A percentile compares a stretch with the other conserved stretches of the same genome.
Evolutionary conservation across 2,797 vertebrate genomes (phyloP).

Genomic region (Gallinago solitaria): DNA sequence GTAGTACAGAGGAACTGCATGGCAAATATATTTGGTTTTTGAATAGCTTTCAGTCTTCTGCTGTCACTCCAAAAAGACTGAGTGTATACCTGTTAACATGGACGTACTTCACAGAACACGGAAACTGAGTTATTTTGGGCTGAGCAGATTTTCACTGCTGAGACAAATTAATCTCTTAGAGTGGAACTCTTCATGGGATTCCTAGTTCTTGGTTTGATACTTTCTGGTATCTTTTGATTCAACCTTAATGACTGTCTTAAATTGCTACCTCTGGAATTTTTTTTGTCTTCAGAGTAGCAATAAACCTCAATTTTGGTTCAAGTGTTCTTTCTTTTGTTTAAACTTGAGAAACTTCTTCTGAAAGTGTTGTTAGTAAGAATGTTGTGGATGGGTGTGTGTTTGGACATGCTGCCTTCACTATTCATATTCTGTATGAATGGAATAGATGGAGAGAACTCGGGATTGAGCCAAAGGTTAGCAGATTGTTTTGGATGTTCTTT

Average conservation of each 20-base stretch:
- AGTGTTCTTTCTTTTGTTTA: background rate
- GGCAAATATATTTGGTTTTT: background rate
- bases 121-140: background rate
- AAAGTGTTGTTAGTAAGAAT: background rate
- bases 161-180: background rate
- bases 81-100: background rate
- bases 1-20: background rate
- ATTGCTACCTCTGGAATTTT: background rate
- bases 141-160: background rate
- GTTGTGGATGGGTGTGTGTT: background rate
- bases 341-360: background rate
- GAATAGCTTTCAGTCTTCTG: background rate
- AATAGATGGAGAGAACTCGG: background rate
- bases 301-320: background rate
- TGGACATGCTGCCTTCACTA: background rate
- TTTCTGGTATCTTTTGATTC: background rate
- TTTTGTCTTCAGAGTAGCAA: background rate
- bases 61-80: background rate
- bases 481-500: background rate
- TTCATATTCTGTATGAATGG: background rate
- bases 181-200: background rate
- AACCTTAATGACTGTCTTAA: background rate
- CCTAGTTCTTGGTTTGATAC: background rate
- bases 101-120: background rate
- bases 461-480: background rate